A percentile compares a stretch with the other conserved stretches of the same genome.
These are phyloP conservation scores for Falco berigora DNA, from an alignment of 2,797 vertebrate species.

Conservation along the genomic window DNA sequence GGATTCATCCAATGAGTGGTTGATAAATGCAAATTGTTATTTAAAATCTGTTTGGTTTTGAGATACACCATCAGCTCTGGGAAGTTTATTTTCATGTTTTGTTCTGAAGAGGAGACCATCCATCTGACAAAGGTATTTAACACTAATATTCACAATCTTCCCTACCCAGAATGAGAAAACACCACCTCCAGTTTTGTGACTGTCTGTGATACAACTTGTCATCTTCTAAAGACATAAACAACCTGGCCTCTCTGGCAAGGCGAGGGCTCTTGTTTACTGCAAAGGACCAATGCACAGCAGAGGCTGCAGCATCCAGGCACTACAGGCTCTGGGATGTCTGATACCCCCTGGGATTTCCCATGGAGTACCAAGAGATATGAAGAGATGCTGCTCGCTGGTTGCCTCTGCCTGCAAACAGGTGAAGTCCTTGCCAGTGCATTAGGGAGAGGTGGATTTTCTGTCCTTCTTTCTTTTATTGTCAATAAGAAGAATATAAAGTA, in stretches of 20 bases:
- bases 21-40: neutral
- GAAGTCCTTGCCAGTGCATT: neutral
- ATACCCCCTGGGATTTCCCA: rapidly evolving
- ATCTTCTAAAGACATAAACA: neutral
- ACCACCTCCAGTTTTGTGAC: neutral
- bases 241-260: neutral
- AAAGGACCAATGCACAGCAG: rapidly evolving
- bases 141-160: neutral
- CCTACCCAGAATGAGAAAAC: neutral
- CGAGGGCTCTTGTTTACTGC: neutral
- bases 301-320: neutral
- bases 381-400: rapidly evolving
- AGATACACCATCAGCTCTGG: neutral
- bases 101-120: neutral
- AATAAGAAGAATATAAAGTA: neutral
- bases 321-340: neutral
- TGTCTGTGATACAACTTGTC: neutral
- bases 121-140: neutral
- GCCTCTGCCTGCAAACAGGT: neutral
- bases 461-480: neutral
- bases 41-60: neutral
- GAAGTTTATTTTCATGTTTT: neutral
- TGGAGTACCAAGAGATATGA: neutral
- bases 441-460: neutral
- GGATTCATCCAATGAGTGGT: neutral